Evolutionary conservation across 1,140 invertebrate genomes (phyloP), one percentile per base, ranked within the genome.

Genomic region (Aplysia californica): DNA sequence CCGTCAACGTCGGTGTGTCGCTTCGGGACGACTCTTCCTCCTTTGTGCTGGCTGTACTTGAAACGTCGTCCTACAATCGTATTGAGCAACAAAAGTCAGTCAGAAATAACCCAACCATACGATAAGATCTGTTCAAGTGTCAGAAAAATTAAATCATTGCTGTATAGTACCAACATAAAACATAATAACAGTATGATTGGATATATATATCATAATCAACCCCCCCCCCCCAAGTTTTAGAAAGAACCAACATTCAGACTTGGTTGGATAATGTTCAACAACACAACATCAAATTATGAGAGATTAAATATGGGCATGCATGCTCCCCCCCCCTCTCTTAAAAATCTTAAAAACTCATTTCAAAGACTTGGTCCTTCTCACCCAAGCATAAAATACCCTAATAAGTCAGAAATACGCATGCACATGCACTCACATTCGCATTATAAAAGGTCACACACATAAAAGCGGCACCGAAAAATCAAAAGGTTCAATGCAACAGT

Each of bases 1-100:
- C 92, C 35, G 94, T 96, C 55, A 92, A 92, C 35, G 94, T 96
- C 3, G 96, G 95, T 38, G 96, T 97, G 81, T 95, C 95, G 90
- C 95, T 96, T 35, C 95, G 92, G 20, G 95, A 79, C 20, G 84
- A 85, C 35, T 78, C 82, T 75, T 87, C 86, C 64, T 86, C 84
- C 56, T 79, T 80, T 2, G 84, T 85, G 66, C 86, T 87, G 23
- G 85, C 80, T 64, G 84, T 86, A 76, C 85, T 86, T 2, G 86
- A 87, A 23, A 84, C 81, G 56, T 87, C 86, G 83, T 87, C 86
- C 86, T 87, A 65, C 3, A 67, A 79, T n/a, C n/a, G 50, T 56
- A 66, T 35, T 26, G 20, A 68, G 5, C 10, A 18, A 56, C 21
- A 23, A 20, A 33, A 21, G 33, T 23, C 5, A 23, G 38, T 61